Conservation (phyloP, 2,113 vertebrate genomes). For the Megaceryle torquata region DNA sequence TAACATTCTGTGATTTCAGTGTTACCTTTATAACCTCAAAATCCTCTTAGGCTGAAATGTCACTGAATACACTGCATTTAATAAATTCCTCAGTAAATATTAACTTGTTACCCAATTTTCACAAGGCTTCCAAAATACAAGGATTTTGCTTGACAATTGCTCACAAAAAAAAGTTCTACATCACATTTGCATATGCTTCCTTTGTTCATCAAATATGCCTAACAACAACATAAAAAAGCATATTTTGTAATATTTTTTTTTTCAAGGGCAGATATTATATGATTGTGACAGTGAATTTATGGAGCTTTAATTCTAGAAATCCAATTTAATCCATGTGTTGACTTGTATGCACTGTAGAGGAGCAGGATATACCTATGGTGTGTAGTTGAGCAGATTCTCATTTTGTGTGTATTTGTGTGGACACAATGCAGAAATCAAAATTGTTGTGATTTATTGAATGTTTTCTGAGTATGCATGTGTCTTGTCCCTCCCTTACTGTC, state of each 20-base stretch:
- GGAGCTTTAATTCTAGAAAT: neutral
- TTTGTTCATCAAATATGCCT: neutral
- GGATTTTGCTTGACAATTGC: neutral
- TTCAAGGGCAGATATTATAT: neutral
- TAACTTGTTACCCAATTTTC: neutral
- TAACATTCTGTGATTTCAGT: neutral
- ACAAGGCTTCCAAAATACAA: neutral
- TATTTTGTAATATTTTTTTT: neutral
- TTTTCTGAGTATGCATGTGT: neutral
- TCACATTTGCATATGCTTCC: neutral
- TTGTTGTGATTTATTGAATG: neutral
- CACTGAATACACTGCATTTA: neutral
- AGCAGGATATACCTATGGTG: neutral
- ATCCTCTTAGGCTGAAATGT: neutral
- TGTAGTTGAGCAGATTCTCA: neutral
- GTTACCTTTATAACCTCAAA: neutral
- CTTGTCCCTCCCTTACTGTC: neutral
- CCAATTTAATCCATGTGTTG: neutral
- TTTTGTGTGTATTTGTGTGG: neutral
- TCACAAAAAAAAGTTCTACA: neutral
- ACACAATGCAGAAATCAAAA: slow-evolving; percentile 14
- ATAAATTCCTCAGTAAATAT: neutral
- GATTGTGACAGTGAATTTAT: neutral
- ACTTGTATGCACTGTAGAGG: neutral
- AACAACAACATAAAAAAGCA: neutral